Evolutionary conservation across 2,888 invertebrate genomes (phyloP), one percentile per base, ranked within the genome.

Genomic region (Allacma fusca): DNA sequence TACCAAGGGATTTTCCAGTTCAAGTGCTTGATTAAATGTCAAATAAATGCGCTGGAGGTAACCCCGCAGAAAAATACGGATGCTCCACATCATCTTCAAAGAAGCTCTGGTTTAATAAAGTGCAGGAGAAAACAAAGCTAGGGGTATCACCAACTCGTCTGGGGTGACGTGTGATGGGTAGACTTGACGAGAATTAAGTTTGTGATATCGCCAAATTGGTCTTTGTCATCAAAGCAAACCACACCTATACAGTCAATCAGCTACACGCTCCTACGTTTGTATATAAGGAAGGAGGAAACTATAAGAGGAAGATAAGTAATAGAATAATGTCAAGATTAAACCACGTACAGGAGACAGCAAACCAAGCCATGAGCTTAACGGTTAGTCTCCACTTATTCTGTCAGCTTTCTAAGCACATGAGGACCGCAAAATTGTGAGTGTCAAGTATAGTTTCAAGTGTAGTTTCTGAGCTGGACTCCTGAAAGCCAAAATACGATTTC

Each of bases 171-270:
- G 16, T 50, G 50, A 50, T 50, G 50, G 50, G 50, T n/a, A 50
- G 2, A 50, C 50, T 50, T 12, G 50, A 50, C 50, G 50, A 50
- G 2, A 50, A 50, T 50, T 50, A 16, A 5, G 19, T 50, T 50
- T 50, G 50, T 9, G 50, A 9, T 16, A 50, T 13, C 50, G 16
- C 2, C 50, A n/a, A 50, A 50, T 50, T 50, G 50, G 9, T 16
- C n/a, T 50, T 5, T 50, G 50, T 50, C 50, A 50, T 50, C 50
- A 50, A 50, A 50, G 50, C n/a, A 5, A 50, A 50, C 50, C 50
- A 16, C 50, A 50, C 50, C 50, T 50, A 50, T 50, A 50, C n/a
- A 50, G 9, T 19, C 19, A 40, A 13, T 50, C 19, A 50, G 50
- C 16, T 16, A 50, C 50, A 50, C 50, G 16, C 9, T 19, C 19